Evolutionary conservation across 2,113 vertebrate genomes (phyloP).

Genomic region (Riparia riparia): DNA sequence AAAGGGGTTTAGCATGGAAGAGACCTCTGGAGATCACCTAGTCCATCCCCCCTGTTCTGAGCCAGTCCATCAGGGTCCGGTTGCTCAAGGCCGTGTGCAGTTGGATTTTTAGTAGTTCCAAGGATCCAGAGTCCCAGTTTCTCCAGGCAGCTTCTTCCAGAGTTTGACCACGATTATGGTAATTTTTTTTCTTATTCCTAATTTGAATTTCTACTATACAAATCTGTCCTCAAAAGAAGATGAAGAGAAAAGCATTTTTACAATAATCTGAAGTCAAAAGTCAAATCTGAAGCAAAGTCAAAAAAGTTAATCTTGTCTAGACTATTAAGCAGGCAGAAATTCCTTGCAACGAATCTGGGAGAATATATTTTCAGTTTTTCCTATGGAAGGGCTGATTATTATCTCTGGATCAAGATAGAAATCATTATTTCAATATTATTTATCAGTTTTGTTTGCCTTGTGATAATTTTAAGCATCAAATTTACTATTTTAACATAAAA

Average conservation of each 20-base stretch:
- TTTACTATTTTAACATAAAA: neutral
- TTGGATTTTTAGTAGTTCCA: neutral
- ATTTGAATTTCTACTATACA: neutral
- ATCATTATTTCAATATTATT: neutral
- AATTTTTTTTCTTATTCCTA: neutral
- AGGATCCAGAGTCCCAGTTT: neutral
- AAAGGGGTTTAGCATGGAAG: neutral
- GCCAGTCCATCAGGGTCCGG: neutral
- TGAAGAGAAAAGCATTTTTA: neutral
- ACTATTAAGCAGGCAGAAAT: neutral
- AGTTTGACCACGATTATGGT: neutral
- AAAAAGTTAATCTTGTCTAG: neutral
- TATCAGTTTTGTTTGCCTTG: neutral
- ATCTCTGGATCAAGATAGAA: neutral
- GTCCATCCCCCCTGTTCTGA: neutral
- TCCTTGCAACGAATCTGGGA: neutral
- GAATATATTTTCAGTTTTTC: neutral
- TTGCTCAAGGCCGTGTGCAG: neutral
- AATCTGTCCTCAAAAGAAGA: neutral
- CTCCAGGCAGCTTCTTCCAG: neutral
- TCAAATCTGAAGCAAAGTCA: no score
- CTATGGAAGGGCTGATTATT: neutral
- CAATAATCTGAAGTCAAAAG: neutral
- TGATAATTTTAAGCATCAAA: neutral
- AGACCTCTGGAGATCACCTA: neutral